Conservation (phyloP, 2,113 vertebrate genomes). For the Aphyosemion australe region DNA sequence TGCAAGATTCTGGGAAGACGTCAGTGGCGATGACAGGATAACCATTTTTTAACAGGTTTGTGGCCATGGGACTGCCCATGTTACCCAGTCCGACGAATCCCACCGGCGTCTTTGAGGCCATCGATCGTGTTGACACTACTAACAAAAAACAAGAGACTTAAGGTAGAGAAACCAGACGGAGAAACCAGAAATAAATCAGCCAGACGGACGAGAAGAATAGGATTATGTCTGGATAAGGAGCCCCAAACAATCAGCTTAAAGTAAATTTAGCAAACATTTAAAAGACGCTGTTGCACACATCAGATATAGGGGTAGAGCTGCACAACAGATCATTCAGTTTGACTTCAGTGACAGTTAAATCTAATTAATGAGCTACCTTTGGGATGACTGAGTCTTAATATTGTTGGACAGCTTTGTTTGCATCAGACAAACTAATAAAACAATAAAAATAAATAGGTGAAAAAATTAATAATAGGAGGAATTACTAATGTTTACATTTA, state of each 20-base stretch:
- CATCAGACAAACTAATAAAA: no score
- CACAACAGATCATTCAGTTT: neutral
- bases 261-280: conserved; percentile 10
- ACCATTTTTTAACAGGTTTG: conserved; percentile 93
- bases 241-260: conserved; percentile 10
- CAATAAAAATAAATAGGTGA: no score
- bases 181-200: conserved; percentile 34
- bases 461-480: no score
- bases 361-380: no score
- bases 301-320: neutral
- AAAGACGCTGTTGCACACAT: neutral
- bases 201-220: conserved; percentile 42
- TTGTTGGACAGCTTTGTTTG: no score
- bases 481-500: no score
- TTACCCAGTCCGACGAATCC: conserved; percentile 97
- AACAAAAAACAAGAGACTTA: conserved; percentile 32
- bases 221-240: conserved; percentile 32
- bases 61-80: conserved; percentile 99
- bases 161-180: conserved; percentile 37
- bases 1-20: conserved; percentile 94
- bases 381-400: no score
- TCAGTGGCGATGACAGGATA: conserved; percentile 95
- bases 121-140: conserved; percentile 87
- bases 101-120: conserved; percentile 98
- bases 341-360: neutral